These are phyloP conservation scores for Apteryx owenii DNA, from an alignment of 2,113 vertebrate genomes.

Conservation along the genomic window DNA sequence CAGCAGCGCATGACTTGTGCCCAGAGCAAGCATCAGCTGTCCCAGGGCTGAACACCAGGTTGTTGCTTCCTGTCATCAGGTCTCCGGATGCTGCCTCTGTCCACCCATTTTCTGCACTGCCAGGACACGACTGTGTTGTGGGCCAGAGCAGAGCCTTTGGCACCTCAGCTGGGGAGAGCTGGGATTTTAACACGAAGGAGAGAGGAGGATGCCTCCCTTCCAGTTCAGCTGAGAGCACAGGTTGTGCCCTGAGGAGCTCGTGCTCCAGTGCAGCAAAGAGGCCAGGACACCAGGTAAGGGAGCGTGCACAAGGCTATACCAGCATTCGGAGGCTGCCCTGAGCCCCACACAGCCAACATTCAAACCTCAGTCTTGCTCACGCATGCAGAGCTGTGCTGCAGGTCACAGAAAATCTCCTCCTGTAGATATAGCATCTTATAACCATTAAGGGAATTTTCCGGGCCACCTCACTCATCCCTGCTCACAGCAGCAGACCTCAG, in stretches of 20 bases:
- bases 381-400: not conserved
- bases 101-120: no score
- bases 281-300: not conserved
- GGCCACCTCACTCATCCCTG: not conserved
- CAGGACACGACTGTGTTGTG: rapidly evolving
- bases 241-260: not conserved
- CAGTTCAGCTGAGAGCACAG: not conserved
- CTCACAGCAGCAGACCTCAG: not conserved
- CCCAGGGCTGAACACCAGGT: no score
- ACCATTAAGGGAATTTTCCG: not conserved
- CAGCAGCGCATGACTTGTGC: no score
- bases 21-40: no score
- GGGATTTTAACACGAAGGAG: not conserved
- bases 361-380: not conserved
- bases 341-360: not conserved
- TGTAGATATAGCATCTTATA: not conserved
- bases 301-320: not conserved
- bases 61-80: no score
- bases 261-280: rapidly evolving
- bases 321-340: not conserved
- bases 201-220: not conserved
- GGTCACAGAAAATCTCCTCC: not conserved
- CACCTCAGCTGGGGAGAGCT: not conserved
- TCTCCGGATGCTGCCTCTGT: no score
- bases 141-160: not conserved